Percentiles rank a stretch among this genome's conserved stretches.
phyloP scores from a whole-genome alignment of 2,113 vertebrate species.

The Condylura cristata region DNA sequence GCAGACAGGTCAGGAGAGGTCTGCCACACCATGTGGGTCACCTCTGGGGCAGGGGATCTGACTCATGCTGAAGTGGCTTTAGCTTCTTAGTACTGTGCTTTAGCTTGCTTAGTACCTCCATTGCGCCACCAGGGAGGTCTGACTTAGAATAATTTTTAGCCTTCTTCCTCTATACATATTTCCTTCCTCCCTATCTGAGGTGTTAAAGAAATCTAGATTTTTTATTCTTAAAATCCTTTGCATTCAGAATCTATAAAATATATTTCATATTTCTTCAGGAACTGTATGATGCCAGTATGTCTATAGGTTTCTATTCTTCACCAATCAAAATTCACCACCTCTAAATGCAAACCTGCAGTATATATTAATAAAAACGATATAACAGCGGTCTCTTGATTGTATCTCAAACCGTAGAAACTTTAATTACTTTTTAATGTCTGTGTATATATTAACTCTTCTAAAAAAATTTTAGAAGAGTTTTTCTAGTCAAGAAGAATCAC shows the following conservation, averaged over 20 bases:
- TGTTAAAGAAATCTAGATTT: background rate
- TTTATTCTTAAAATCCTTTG: background rate
- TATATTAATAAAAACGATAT: background rate
- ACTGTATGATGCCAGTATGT: background rate
- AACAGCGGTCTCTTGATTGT: background rate
- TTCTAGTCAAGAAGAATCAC: background rate
- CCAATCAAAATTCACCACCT: background rate
- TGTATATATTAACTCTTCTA: background rate
- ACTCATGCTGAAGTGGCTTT: no score
- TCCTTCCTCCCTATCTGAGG: background rate
- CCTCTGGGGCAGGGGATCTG: no score
- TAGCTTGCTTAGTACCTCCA: no score
- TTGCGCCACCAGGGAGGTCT: no score
- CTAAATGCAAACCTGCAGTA: background rate
- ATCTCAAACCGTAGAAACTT: background rate
- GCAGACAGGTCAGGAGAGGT: no score
- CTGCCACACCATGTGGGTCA: no score
- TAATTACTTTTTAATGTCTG: background rate
- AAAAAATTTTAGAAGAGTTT: background rate
- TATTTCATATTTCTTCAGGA: background rate
- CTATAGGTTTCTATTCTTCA: background rate
- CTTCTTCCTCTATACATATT: background rate
- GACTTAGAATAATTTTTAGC: constrained; percentile 37
- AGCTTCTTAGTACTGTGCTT: no score
- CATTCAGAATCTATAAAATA: constrained; percentile 5